A percentile compares a stretch with the other conserved stretches of the same genome.
These are phyloP conservation scores for Cheilosia impressa DNA, from an alignment of 2,888 invertebrate genomes.

Conservation along the genomic window DNA sequence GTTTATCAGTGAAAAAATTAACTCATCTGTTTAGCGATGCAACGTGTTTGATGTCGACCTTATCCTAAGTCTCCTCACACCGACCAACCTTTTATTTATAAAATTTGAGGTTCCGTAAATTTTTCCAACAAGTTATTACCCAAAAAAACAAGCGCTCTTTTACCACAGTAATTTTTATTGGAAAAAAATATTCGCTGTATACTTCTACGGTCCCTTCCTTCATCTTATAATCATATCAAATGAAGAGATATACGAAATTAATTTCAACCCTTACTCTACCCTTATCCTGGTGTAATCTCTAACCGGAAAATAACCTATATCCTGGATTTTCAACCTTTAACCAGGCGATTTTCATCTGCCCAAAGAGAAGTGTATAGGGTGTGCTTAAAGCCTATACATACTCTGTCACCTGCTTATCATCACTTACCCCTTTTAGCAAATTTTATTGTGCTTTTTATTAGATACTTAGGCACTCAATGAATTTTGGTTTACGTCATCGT, in stretches of 20 bases:
- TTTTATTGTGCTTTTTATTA: conserved; percentile 31
- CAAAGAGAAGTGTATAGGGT: background rate
- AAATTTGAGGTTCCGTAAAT: no score
- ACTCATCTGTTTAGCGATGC: no score
- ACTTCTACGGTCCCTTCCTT: background rate
- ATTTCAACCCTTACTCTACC: conserved; percentile 3
- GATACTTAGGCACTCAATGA: background rate
- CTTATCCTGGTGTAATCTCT: conserved; percentile 6
- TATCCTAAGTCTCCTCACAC: no score
- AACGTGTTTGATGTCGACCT: no score
- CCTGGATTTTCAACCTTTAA: conserved; percentile 1
- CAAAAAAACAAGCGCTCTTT: no score
- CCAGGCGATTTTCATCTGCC: conserved; percentile 7
- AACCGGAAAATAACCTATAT: conserved; percentile 20
- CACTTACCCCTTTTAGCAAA: background rate
- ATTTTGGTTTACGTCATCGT: background rate
- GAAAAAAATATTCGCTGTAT: no score
- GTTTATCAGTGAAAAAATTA: no score
- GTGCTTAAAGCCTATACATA: background rate
- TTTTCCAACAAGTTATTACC: no score
- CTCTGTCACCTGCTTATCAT: conserved; percentile 24
- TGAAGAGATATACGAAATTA: conserved; percentile 37
- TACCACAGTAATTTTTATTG: no score
- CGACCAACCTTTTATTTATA: no score
- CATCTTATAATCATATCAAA: background rate